phyloP scores from a whole-genome alignment of 2,888 invertebrate genomes.

The Cerceris ruficornis region DNA sequence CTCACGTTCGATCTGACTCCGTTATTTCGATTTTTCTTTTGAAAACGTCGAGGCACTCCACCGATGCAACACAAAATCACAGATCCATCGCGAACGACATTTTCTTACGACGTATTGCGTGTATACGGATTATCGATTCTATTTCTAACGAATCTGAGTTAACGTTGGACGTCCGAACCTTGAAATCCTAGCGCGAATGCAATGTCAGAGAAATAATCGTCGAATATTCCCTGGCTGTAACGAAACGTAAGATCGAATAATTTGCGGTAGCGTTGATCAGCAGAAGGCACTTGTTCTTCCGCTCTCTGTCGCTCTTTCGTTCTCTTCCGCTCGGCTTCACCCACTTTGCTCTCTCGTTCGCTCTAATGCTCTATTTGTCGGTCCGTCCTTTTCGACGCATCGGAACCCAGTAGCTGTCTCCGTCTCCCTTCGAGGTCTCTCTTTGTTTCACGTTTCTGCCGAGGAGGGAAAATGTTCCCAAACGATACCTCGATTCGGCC shows the following conservation, averaged over 20 bases:
- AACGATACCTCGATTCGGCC: not conserved
- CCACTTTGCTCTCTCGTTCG: conserved; percentile 16
- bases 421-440: not conserved
- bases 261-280: conserved; percentile 45
- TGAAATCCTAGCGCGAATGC: not conserved
- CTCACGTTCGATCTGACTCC: not conserved
- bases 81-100: conserved; percentile 29
- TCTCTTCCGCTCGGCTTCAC: conserved; percentile 11
- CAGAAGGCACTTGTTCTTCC: conserved; percentile 45
- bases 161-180: not conserved
- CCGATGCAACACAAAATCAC: conserved; percentile 8
- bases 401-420: not conserved
- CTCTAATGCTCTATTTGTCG: not conserved
- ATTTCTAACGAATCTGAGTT: not conserved
- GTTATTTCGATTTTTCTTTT: not conserved
- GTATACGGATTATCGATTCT: conserved; percentile 1
- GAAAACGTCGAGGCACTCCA: conserved; percentile 10
- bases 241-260: conserved; percentile 28
- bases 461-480: conserved; percentile 6
- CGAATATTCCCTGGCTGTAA: conserved; percentile 15
- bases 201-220: conserved; percentile 43
- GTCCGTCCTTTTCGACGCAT: conserved; percentile 9
- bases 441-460: conserved; percentile 16
- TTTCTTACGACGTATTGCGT: conserved; percentile 26
- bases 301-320: conserved; percentile 13